These are phyloP conservation scores for Philotrypesis tridentata DNA, from an alignment of 1,140 invertebrate species.

Conservation along the genomic window DNA sequence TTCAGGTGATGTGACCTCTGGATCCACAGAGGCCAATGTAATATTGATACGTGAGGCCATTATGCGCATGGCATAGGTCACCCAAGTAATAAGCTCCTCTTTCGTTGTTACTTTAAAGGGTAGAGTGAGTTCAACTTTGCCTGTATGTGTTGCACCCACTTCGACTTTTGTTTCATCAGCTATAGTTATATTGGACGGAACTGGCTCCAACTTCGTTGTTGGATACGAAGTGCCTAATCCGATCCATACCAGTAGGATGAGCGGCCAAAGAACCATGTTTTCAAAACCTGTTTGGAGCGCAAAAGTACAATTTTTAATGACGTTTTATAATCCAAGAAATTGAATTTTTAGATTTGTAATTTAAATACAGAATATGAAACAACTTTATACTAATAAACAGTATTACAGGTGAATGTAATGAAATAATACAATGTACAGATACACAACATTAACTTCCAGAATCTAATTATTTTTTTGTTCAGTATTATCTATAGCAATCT, in stretches of 20 bases:
- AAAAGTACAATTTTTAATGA: too few species aligned
- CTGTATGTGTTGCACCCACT: not conserved
- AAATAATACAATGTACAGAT: too few species aligned
- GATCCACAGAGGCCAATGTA: conserved; percentile 49
- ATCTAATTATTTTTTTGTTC: too few species aligned
- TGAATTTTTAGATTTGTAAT: too few species aligned
- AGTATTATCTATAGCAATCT: too few species aligned
- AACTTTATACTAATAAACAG: too few species aligned
- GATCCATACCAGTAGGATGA: not conserved
- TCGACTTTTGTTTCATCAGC: conserved; percentile 2
- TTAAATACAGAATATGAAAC: too few species aligned
- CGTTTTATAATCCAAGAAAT: too few species aligned
- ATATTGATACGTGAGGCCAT: conserved; percentile 69
- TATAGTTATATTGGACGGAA: not conserved
- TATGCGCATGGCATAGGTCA: conserved; percentile 65
- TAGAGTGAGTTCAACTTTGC: conserved; percentile 60
- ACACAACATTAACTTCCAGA: too few species aligned
- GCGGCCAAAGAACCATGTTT: not conserved
- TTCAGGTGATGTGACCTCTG: conserved; percentile 20
- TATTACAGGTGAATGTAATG: too few species aligned
- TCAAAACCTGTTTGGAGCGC: too few species aligned
- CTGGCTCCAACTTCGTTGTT: conserved; percentile 1
- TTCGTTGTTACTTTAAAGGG: conserved; percentile 61
- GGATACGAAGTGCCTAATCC: conserved; percentile 7
- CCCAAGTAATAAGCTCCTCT: conserved; percentile 66